phyloP scores from a whole-genome alignment of 2,797 vertebrate genomes.

The Oreonectes daqikongensis region DNA sequence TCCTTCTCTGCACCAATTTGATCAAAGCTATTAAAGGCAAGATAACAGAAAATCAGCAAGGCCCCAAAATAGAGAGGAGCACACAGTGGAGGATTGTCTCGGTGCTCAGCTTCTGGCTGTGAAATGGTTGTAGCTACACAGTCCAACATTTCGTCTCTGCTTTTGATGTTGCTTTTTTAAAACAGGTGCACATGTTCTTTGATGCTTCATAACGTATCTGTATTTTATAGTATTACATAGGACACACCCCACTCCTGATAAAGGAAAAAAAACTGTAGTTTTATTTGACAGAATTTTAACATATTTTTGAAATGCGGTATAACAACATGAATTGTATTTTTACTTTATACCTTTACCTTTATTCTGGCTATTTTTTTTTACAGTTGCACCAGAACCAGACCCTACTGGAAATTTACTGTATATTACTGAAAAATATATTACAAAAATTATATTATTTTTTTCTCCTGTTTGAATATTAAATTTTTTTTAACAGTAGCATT shows the following conservation, averaged over 20 bases:
- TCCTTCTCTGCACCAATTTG: slow-evolving; percentile 53
- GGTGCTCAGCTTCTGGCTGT: slow-evolving; percentile 10
- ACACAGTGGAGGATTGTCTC: slow-evolving; percentile 29
- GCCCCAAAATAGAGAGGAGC: slow-evolving; percentile 53
- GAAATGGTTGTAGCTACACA: slow-evolving; percentile 40
- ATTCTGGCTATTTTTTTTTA: too few species aligned
- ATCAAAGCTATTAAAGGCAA: slow-evolving; percentile 64
- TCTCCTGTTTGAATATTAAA: too few species aligned
- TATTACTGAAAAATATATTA: too few species aligned
- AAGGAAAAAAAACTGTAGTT: background rate
- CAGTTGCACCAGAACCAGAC: too few species aligned
- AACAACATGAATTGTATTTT: too few species aligned
- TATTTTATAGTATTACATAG: background rate
- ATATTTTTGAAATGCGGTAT: too few species aligned
- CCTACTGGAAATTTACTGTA: too few species aligned
- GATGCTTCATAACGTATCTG: slow-evolving; percentile 17
- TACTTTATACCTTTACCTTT: too few species aligned
- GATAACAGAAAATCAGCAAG: slow-evolving; percentile 57
- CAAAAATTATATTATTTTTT: too few species aligned
- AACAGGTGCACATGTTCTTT: slow-evolving; percentile 38
- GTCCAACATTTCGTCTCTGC: slow-evolving; percentile 27
- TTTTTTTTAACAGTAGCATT: too few species aligned
- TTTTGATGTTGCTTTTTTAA: slow-evolving; percentile 46
- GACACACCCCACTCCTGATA: background rate
- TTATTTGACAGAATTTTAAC: too few species aligned